Conservation (phyloP, 2,113 vertebrate species). For the Petroica traversi region DNA sequence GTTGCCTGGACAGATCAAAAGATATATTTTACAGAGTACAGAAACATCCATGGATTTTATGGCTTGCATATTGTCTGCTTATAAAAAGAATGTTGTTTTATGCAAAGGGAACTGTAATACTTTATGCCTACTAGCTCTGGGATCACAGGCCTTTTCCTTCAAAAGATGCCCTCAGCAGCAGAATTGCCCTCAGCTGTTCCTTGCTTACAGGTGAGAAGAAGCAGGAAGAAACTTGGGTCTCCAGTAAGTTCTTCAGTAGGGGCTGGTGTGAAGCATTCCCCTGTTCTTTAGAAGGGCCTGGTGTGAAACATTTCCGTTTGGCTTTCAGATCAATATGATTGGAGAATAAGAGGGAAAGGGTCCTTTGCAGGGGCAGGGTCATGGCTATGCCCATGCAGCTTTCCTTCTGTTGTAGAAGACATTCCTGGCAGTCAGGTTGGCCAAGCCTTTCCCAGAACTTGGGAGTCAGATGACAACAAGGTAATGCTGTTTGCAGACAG, state of each 20-base stretch:
- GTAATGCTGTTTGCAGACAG: background rate
- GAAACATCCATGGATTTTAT: background rate
- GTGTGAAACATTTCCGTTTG: background rate
- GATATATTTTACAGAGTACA: background rate
- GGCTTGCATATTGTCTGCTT: background rate
- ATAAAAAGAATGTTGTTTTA: background rate
- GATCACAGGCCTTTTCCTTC: background rate
- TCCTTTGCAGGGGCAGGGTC: background rate
- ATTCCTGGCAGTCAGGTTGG: background rate
- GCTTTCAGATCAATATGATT: background rate
- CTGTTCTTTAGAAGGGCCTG: background rate
- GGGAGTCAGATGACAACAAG: background rate
- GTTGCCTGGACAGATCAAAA: background rate
- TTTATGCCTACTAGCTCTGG: background rate
- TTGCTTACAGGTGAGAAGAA: background rate
- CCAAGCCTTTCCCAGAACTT: background rate
- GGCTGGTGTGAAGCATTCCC: background rate
- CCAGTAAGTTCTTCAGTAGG: background rate
- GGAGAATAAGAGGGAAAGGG: background rate
- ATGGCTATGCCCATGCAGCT: background rate
- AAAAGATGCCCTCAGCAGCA: background rate
- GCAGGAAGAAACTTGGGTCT: background rate
- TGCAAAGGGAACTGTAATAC: background rate
- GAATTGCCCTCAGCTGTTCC: background rate
- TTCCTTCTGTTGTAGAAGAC: background rate